phyloP scores from a whole-genome alignment of 2,888 invertebrate species.

The Ichneumoninae sp. region DNA sequence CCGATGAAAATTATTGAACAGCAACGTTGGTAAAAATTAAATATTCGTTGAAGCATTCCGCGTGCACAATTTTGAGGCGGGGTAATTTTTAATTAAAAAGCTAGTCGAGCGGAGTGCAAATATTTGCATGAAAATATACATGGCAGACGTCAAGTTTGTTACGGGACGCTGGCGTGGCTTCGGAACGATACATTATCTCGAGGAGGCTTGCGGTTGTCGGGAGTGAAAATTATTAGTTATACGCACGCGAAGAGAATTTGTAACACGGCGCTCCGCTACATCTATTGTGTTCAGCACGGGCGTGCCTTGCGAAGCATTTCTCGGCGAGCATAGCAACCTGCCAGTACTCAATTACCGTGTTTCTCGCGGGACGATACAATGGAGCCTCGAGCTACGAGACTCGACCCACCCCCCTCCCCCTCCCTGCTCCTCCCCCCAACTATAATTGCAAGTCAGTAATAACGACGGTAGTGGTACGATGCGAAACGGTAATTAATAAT shows the following conservation, averaged over 20 bases:
- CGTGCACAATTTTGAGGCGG: neutral
- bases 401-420: neutral
- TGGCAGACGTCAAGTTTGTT: neutral
- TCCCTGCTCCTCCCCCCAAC: neutral
- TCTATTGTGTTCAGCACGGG: constrained; percentile 24
- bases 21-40: neutral
- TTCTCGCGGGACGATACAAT: constrained; percentile 25
- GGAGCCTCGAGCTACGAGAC: constrained; percentile 7
- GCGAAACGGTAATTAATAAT: constrained; percentile 3
- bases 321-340: constrained; percentile 44
- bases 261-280: constrained; percentile 16
- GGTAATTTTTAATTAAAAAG: neutral
- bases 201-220: constrained; percentile 17
- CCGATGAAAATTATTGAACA: neutral
- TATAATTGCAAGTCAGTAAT: constrained; percentile 28
- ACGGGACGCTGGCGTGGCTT: neutral
- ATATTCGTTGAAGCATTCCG: constrained; percentile 6
- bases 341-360: constrained; percentile 61
- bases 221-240: constrained; percentile 29
- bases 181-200: constrained; percentile 16
- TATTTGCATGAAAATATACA: constrained; percentile 17
- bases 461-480: constrained; percentile 2
- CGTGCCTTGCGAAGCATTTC: constrained; percentile 34
- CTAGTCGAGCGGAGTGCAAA: neutral
- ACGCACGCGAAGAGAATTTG: constrained; percentile 24